Evolutionary conservation across 1,140 invertebrate species (phyloP).

Genomic region (Subanguina moxae): DNA sequence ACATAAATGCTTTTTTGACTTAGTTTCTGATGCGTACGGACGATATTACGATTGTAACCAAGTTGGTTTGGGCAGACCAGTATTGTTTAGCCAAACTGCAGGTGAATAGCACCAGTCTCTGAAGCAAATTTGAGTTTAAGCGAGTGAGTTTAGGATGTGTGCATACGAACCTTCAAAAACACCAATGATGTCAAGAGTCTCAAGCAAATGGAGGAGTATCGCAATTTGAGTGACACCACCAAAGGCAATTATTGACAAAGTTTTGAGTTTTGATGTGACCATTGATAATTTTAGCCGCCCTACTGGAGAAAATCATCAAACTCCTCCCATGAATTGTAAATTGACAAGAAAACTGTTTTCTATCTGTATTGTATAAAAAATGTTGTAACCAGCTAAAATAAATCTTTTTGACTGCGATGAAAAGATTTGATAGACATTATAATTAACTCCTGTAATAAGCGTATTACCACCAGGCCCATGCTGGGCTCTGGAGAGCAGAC

Average conservation of each 20-base stretch:
- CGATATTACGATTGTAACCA: constrained; percentile 37
- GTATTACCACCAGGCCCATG: no score
- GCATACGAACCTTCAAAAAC: constrained; percentile 46
- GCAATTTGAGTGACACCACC: constrained; percentile 44
- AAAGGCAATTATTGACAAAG: constrained; percentile 9
- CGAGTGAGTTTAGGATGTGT: constrained; percentile 42
- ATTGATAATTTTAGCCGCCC: constrained; percentile 22
- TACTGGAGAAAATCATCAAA: constrained; percentile 50
- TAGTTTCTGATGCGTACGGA: neutral
- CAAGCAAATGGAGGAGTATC: constrained; percentile 44
- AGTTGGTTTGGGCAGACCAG: constrained; percentile 52
- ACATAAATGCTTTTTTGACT: no score
- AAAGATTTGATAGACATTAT: no score
- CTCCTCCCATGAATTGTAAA: constrained; percentile 1
- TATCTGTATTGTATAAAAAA: no score
- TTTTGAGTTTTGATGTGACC: no score
- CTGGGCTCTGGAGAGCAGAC: no score
- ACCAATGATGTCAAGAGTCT: constrained; percentile 35
- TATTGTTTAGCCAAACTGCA: constrained; percentile 47
- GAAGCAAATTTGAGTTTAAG: constrained; percentile 10
- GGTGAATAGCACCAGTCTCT: constrained; percentile 18
- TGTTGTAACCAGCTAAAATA: no score
- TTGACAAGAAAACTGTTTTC: no score
- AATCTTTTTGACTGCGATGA: no score
- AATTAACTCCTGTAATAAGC: no score